phyloP scores from a whole-genome alignment of 2,888 invertebrate genomes.

The Cephonodes hylas region DNA sequence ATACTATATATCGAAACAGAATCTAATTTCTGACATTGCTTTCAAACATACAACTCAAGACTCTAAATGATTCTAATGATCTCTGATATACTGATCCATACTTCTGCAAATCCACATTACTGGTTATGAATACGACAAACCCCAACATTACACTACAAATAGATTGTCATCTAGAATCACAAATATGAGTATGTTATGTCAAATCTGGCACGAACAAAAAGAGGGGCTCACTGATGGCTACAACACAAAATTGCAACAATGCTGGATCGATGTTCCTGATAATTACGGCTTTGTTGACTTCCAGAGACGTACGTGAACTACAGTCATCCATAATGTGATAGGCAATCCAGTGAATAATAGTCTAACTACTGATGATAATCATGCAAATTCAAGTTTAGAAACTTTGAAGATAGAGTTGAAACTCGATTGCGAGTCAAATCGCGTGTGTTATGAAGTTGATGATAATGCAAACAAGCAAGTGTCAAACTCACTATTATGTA shows the following conservation, averaged over 20 bases:
- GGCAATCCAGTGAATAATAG: conserved; percentile 17
- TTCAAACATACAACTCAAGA: too few relatives aligned
- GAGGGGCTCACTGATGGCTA: background rate
- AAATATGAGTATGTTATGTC: background rate
- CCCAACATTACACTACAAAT: background rate
- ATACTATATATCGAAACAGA: too few relatives aligned
- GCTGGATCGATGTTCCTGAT: conserved; percentile 22
- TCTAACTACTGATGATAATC: conserved; percentile 9
- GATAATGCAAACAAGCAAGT: conserved; percentile 40
- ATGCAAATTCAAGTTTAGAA: conserved; percentile 15
- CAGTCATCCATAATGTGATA: conserved; percentile 49
- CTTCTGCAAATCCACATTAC: too few relatives aligned
- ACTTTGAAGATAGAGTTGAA: conserved; percentile 26
- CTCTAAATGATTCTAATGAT: too few relatives aligned
- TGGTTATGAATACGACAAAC: too few relatives aligned
- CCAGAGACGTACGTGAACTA: conserved; percentile 45
- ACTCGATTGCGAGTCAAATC: conserved; percentile 19
- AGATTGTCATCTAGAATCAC: background rate
- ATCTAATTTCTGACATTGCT: too few relatives aligned
- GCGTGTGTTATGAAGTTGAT: conserved; percentile 23
- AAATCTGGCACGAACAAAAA: background rate
- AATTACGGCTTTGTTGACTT: conserved; percentile 42
- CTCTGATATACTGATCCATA: too few relatives aligned
- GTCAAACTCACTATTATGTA: conserved; percentile 62
- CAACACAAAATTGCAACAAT: conserved; percentile 16